Evolutionary conservation across 2,888 invertebrate species (phyloP), one percentile per base, ranked within the genome.

Genomic region (Stenurella melanura): DNA sequence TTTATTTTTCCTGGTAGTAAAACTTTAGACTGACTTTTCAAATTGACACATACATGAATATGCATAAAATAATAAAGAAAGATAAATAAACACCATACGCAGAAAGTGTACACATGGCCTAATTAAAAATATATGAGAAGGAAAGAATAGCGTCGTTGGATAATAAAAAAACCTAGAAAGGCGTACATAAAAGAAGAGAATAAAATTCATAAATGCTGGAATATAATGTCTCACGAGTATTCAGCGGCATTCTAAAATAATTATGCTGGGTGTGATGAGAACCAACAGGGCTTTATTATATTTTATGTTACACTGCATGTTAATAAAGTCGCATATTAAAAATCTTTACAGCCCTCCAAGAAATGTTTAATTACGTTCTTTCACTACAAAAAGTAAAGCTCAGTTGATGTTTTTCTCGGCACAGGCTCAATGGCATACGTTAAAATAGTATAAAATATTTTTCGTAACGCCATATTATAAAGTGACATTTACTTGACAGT

Each of bases 181-280:
- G 80, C 80, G 74, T 56, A 63, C 77, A 82, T 81, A 82, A 83
- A 84, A 82, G 81, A 74, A 82, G 80, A 75, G 77, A 82, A 83
- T 83, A 82, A 83, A 84, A 84, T 82, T 84, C 83, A 83, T 85
- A 83, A 83, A 82, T 82, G 83, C 78, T 75, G 75, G 75, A 78
- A 78, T 75, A 74, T 78, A 76, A 78, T 79, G 82, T 83, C 83
- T 80, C 82, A 63, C 77, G 82, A 82, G 83, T 81, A 78, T 81
- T 79, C 78, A 82, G 77, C 73, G 73, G 76, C 81, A 78, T 82
- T 83, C 82, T 84, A 85, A 80, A 84, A 84, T 85, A 85, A 86
- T 86, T 86, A 86, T 83, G 84, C 81, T 80, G 84, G 81, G 83
- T 79, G 76, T 76, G 81, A 81, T 81, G 81, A 84, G 78, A 83